phyloP scores from a whole-genome alignment of 2,113 vertebrate species.

The Crotalus helleri region DNA sequence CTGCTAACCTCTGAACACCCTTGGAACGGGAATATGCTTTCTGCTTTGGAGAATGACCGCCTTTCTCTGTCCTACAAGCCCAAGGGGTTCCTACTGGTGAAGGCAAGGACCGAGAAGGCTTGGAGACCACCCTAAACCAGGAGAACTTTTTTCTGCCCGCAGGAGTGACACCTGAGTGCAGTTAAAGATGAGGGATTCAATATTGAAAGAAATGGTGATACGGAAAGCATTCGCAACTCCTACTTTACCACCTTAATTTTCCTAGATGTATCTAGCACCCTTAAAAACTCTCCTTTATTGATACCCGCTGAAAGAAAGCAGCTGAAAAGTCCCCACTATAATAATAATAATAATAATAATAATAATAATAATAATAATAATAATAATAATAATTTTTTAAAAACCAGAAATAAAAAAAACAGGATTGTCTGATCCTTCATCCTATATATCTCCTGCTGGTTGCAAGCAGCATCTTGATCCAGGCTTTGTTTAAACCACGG shows the following conservation, averaged over 20 bases:
- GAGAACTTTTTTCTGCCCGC: slow-evolving; percentile 53
- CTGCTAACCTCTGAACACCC: neutral
- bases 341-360: no score
- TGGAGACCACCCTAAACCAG: slow-evolving; percentile 52
- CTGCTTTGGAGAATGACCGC: neutral
- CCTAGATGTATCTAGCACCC: rapidly evolving
- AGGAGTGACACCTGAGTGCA: slow-evolving; percentile 54
- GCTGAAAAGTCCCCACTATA: no score
- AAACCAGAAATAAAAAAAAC: neutral
- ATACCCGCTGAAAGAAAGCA: no score
- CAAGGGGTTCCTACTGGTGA: slow-evolving; percentile 14
- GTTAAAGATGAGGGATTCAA: slow-evolving; percentile 38
- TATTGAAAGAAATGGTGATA: slow-evolving; percentile 24
- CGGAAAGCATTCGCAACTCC: slow-evolving; percentile 17
- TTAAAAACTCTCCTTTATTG: neutral
- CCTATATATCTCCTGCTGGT: neutral
- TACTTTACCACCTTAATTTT: slow-evolving; percentile 1
- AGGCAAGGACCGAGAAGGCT: slow-evolving; percentile 25
- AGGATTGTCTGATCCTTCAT: neutral
- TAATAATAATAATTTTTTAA: no score
- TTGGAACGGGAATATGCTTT: slow-evolving; percentile 12
- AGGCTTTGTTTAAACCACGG: neutral
- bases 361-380: no score
- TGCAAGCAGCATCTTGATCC: neutral
- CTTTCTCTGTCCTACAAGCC: neutral